Evolutionary conservation across 2,888 invertebrate genomes (phyloP).

Genomic region (Bibio marci): DNA sequence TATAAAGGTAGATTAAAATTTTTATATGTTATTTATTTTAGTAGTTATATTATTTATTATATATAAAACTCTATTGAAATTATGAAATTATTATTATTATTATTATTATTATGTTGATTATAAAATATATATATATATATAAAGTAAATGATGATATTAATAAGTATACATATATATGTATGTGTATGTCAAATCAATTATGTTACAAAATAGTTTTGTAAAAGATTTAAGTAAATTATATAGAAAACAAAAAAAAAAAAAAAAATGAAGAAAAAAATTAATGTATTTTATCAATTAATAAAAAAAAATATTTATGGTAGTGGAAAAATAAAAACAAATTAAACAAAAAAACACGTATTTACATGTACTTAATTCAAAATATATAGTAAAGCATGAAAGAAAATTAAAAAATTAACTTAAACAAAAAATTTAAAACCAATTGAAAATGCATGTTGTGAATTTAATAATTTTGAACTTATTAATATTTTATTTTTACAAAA

Average conservation of each 20-base stretch:
- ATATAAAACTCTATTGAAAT: neutral
- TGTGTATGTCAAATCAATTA: conserved; percentile 10
- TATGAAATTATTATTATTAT: too few species aligned
- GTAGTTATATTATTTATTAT: neutral
- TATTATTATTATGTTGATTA: neutral
- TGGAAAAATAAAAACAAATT: conserved; percentile 7
- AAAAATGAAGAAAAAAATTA: too few species aligned
- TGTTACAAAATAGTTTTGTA: conserved; percentile 10
- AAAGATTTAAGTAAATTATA: conserved; percentile 7
- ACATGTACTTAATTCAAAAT: conserved; percentile 15
- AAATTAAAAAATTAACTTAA: too few species aligned
- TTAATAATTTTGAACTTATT: too few species aligned
- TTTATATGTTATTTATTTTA: neutral
- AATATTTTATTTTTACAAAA: too few species aligned
- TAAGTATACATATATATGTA: conserved; percentile 9
- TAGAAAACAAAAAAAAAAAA: too few species aligned
- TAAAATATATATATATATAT: conserved; percentile 1
- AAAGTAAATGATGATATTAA: neutral
- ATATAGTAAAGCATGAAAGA: too few species aligned
- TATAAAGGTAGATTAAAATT: conserved; percentile 41
- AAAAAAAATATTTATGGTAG: conserved; percentile 8
- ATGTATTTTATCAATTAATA: conserved; percentile 7
- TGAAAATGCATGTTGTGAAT: too few species aligned
- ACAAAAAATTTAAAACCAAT: too few species aligned
- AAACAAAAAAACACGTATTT: conserved; percentile 9